These are phyloP conservation scores for Nomada ruficornis DNA, from an alignment of 2,888 invertebrate species.

Conservation along the genomic window DNA sequence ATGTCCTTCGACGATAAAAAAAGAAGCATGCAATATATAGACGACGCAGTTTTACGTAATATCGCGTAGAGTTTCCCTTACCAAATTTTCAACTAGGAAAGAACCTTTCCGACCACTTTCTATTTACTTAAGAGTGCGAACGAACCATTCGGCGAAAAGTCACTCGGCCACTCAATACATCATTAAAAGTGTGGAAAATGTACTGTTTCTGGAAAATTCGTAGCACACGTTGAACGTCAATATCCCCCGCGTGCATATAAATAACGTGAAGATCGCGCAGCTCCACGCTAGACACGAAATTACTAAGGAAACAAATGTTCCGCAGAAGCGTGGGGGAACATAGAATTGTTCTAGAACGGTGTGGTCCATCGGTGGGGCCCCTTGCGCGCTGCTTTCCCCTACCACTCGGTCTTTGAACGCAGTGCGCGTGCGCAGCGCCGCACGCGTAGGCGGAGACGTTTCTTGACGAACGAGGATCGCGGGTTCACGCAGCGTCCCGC, in stretches of 20 bases:
- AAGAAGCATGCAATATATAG: not conserved
- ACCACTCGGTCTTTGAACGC: too few species aligned
- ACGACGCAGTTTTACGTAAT: conserved; percentile 1
- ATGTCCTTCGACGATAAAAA: not conserved
- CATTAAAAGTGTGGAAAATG: not conserved
- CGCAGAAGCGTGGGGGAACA: not conserved
- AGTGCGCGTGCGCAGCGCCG: too few species aligned
- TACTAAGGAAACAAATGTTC: conserved; percentile 44
- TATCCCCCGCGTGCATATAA: not conserved
- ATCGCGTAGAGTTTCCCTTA: conserved; percentile 20
- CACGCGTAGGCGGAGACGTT: too few species aligned
- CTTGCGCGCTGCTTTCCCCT: too few species aligned
- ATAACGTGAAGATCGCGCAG: conserved; percentile 21
- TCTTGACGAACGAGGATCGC: too few species aligned
- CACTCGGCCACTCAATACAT: not conserved
- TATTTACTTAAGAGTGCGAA: not conserved
- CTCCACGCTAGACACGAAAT: conserved; percentile 27
- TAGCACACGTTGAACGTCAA: conserved; percentile 19
- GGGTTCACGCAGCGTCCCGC: too few species aligned
- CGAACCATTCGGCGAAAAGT: not conserved
- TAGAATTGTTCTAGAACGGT: conserved; percentile 41
- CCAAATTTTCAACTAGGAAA: conserved; percentile 9
- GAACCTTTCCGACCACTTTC: conserved; percentile 4
- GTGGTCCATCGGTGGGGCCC: too few species aligned
- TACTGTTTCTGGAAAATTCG: not conserved